Conservation (phyloP, 2,888 invertebrate species). For the Drosophila stalkeri region DNA sequence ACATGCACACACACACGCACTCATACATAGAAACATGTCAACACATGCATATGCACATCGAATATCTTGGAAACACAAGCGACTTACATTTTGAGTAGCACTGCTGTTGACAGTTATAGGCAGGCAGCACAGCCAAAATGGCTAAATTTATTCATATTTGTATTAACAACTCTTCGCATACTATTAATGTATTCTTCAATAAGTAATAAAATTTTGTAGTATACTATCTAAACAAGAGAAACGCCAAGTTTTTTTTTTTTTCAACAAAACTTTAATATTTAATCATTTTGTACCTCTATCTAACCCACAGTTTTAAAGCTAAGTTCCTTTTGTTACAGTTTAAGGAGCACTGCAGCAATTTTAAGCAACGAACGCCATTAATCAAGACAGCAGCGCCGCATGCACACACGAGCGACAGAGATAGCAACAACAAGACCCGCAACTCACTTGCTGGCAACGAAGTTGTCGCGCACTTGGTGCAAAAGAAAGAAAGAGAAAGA, state of each 20-base stretch:
- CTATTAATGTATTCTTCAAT: too few relatives aligned
- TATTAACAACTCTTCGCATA: neutral
- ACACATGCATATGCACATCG: neutral
- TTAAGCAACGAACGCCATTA: neutral
- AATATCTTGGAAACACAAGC: neutral
- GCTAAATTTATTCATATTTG: neutral
- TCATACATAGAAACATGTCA: neutral
- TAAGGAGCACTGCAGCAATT: neutral
- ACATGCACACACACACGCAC: neutral
- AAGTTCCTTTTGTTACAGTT: neutral
- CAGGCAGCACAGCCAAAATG: neutral
- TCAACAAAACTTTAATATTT: slow-evolving; percentile 6
- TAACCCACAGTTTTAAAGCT: slow-evolving; percentile 10
- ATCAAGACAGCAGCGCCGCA: neutral
- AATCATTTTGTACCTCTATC: neutral
- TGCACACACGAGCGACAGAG: neutral
- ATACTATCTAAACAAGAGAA: neutral
- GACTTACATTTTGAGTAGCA: slow-evolving; percentile 9
- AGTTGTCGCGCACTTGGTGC: neutral
- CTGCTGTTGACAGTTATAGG: neutral
- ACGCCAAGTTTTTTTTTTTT: neutral
- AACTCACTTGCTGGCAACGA: neutral
- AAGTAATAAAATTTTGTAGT: neutral
- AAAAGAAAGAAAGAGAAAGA: neutral
- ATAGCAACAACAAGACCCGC: slow-evolving; percentile 5